A percentile compares a stretch with the other conserved stretches of the same genome.
Conservation (phyloP, 2,888 invertebrate genomes). For the Morpho helenor region DNA sequence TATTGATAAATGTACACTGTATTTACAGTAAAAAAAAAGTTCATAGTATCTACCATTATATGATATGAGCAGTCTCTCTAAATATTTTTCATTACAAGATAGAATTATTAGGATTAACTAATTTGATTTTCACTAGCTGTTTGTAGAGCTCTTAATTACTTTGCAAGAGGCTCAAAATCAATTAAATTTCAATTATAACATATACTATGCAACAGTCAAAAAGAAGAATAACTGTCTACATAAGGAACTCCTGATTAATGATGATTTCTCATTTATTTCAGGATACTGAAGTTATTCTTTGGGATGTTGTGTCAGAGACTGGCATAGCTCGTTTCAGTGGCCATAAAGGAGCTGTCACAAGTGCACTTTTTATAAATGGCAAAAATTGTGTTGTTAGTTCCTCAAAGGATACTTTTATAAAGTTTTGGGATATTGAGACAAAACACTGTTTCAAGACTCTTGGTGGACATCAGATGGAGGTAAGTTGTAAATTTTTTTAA, state of each 20-base stretch:
- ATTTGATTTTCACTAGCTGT: too few relatives aligned
- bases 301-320: conserved; percentile 95
- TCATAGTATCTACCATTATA: too few relatives aligned
- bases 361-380: conserved; percentile 85
- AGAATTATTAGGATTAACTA: too few relatives aligned
- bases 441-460: conserved; percentile 97
- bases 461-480: conserved; percentile 92
- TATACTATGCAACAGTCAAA: too few relatives aligned
- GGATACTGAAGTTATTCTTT: conserved; percentile 96
- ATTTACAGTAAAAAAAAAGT: too few relatives aligned
- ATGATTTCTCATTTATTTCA: conserved; percentile 43
- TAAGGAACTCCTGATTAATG: neutral
- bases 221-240: too few relatives aligned
- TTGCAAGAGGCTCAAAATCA: too few relatives aligned
- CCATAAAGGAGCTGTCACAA: conserved; percentile 94
- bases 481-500: conserved; percentile 41
- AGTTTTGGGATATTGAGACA: conserved; percentile 98
- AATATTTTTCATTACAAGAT: too few relatives aligned
- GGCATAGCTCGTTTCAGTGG: conserved; percentile 94
- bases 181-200: too few relatives aligned
- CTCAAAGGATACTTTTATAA: conserved; percentile 96
- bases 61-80: too few relatives aligned
- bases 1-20: too few relatives aligned
- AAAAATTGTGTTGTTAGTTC: conserved; percentile 86
- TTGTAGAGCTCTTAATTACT: too few relatives aligned